These are phyloP conservation scores for Schizopygopsis malacanthus DNA, from an alignment of 2,797 vertebrate species.

Conservation along the genomic window DNA sequence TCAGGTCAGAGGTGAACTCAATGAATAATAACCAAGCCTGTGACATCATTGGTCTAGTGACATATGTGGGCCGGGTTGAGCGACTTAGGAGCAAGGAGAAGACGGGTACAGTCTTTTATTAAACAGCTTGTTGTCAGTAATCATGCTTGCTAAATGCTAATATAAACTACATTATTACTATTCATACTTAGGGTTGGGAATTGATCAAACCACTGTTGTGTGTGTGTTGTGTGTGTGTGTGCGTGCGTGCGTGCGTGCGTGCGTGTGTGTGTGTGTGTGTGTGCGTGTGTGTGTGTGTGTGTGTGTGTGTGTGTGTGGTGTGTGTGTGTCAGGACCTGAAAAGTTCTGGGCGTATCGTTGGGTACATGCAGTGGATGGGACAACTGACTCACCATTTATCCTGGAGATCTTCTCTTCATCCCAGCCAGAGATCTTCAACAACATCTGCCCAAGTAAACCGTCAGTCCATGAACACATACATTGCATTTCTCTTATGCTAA, in stretches of 20 bases:
- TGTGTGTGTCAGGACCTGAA: slow-evolving; percentile 77
- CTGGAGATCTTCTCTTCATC: slow-evolving; percentile 93
- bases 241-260: slow-evolving; percentile 7
- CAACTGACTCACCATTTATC: slow-evolving; percentile 85
- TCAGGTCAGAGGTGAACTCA: slow-evolving; percentile 78
- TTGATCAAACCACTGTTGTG: neutral
- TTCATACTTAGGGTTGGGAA: neutral
- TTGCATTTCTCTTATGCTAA: neutral
- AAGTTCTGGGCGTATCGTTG: slow-evolving; percentile 93
- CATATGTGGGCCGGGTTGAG: slow-evolving; percentile 89
- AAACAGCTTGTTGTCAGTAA: neutral
- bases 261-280: slow-evolving; percentile 14
- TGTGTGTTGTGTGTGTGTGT: neutral
- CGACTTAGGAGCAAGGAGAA: slow-evolving; percentile 83
- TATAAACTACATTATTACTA: neutral
- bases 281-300: slow-evolving; percentile 7
- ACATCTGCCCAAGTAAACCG: slow-evolving; percentile 82
- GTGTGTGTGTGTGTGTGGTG: neutral
- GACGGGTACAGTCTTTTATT: slow-evolving; percentile 64
- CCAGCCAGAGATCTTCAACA: slow-evolving; percentile 88
- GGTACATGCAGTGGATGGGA: slow-evolving; percentile 88
- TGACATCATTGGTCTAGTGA: slow-evolving; percentile 90
- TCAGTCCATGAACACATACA: neutral
- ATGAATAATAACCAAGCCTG: slow-evolving; percentile 80
- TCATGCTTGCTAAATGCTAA: neutral